Base-by-base conservation (phyloP, 2,888 invertebrate genomes). In the Folsomia manolachei region DNA sequence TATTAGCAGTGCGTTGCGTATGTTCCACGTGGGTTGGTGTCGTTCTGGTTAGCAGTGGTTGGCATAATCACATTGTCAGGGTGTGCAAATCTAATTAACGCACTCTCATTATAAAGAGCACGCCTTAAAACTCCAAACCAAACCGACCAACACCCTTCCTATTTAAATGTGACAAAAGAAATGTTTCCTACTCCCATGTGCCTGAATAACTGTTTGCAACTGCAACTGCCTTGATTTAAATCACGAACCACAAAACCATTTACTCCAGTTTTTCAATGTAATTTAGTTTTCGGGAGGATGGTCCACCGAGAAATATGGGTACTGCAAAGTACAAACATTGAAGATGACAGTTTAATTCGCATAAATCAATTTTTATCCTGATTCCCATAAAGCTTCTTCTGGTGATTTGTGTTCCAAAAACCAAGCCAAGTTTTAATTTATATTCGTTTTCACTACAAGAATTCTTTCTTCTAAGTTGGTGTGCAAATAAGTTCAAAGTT, bases 291-390 rank as follows among this genome's bases (percentile, higher is more conserved):
- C n/a, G n/a, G n/a, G n/a, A n/a, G n/a, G 39, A 39, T 14, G 14
- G 7, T 39, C 39, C 39, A 39, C 7, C 14, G 39, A 39, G 39
- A 39, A 39, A 39, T 9, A 39, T 39, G 39, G n/a, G 39, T 39
- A 14, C 39, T 39, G 39, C 7, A 39, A 39, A 39, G 39, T n/a
- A 39, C 39, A 39, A 14, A 39, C 56, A 56, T 7, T 4, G 56
- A 56, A 26, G 67, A 56, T 67, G 67, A 67, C 67, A 67, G 53
- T 53, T 66, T 60, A 67, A 67, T 39, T 67, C 60, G 52, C 67
- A 67, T 67, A 67, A 67, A 67, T 67, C 67, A 67, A n/a, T 56
- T 67, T 67, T 67, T 67, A 67, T 67, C 67, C 67, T 67, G 56
- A 56, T 56, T 56, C 56, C 19, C 7, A 56, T 39, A 4, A 39